These are phyloP conservation scores for Palythoa grandis DNA, from an alignment of 92 coral and sea anemone genomes.

Conservation along the genomic window DNA sequence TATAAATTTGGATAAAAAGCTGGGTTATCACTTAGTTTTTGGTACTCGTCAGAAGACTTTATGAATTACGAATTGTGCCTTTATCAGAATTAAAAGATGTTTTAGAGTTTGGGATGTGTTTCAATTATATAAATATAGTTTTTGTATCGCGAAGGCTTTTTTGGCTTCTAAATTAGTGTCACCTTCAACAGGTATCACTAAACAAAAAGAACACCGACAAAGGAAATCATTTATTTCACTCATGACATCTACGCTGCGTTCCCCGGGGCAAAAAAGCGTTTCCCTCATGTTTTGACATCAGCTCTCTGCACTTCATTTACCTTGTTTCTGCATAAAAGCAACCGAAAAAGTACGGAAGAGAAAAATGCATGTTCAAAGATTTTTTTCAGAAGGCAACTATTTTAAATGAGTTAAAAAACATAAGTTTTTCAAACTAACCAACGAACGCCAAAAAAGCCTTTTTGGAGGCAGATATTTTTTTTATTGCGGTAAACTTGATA, in stretches of 20 bases:
- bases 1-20: no score
- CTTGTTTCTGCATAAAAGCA: slow-evolving; percentile 9
- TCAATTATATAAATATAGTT: background rate
- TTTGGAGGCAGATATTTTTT: background rate
- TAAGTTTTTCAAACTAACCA: background rate
- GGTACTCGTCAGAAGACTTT: no score
- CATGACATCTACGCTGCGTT: background rate
- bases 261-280: slow-evolving; percentile 31
- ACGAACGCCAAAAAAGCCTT: background rate
- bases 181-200: slow-evolving; percentile 6
- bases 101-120: background rate
- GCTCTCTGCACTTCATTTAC: slow-evolving; percentile 36
- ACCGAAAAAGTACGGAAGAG: slow-evolving; percentile 20
- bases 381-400: slow-evolving; percentile 23
- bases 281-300: slow-evolving; percentile 20
- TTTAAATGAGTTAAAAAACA: slow-evolving; percentile 20
- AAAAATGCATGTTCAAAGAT: background rate
- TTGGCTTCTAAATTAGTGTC: slow-evolving; percentile 1
- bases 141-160: background rate
- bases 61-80: no score
- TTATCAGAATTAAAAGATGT: no score
- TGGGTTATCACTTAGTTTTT: no score
- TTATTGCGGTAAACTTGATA: background rate
- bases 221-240: slow-evolving; percentile 26
- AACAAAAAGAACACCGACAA: slow-evolving; percentile 40